phyloP scores from a whole-genome alignment of 2,797 vertebrate genomes.

The Cuculus canorus region DNA sequence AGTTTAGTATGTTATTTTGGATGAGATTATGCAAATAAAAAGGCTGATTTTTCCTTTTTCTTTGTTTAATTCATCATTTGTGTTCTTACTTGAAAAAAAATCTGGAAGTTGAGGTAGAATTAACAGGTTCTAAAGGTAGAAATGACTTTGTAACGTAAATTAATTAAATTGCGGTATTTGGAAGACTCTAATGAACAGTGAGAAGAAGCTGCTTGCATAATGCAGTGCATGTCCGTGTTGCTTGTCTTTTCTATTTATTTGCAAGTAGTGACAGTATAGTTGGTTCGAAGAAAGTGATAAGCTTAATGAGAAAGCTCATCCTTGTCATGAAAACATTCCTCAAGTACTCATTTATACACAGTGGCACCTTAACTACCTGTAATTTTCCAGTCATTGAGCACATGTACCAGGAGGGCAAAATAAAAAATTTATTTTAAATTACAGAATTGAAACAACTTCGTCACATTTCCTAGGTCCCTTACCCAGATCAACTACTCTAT shows the following conservation, averaged over 20 bases:
- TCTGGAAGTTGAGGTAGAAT: slow-evolving; percentile 2
- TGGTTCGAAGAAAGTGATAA: slow-evolving; percentile 60
- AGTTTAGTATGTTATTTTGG: slow-evolving; percentile 8
- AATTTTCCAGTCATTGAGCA: slow-evolving; percentile 73
- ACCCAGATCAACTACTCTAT: neutral
- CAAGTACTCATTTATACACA: slow-evolving; percentile 67
- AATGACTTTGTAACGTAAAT: slow-evolving; percentile 34
- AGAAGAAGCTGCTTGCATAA: slow-evolving; percentile 50
- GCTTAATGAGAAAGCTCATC: slow-evolving; percentile 65
- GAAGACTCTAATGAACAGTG: slow-evolving; percentile 27
- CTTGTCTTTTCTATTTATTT: slow-evolving; percentile 62
- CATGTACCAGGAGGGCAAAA: slow-evolving; percentile 62
- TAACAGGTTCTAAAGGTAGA: slow-evolving; percentile 14
- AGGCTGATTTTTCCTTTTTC: neutral
- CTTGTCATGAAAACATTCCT: slow-evolving; percentile 73
- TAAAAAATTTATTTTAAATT: slow-evolving; percentile 73
- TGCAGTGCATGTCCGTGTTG: slow-evolving; percentile 37
- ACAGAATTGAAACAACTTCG: slow-evolving; percentile 65
- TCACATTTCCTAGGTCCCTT: slow-evolving; percentile 38
- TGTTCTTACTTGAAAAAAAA: neutral
- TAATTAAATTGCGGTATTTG: slow-evolving; percentile 53
- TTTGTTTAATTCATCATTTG: neutral
- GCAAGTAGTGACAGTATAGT: slow-evolving; percentile 58
- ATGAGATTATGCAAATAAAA: neutral
- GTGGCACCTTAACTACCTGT: slow-evolving; percentile 70